Conservation (phyloP, 2,113 vertebrate species). For the Arenaria interpres region DNA sequence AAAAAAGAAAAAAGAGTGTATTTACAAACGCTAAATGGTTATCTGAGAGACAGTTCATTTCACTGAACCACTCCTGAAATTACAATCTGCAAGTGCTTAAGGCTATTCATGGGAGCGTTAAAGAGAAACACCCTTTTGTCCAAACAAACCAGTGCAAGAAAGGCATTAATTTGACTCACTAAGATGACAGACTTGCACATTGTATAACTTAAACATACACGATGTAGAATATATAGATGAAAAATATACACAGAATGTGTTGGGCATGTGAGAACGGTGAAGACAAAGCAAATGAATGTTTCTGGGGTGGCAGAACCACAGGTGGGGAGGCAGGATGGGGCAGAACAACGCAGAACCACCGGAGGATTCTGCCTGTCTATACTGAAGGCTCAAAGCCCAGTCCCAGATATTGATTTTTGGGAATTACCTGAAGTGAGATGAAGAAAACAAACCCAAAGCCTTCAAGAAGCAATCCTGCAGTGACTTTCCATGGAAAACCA, state of each 20-base stretch:
- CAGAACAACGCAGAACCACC: not conserved
- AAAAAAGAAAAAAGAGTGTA: not conserved
- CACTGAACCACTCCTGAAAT: slow-evolving; percentile 64
- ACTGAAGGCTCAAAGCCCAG: not conserved
- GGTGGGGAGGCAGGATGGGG: not conserved
- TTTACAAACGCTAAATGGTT: slow-evolving; percentile 23
- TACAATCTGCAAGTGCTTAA: slow-evolving; percentile 51
- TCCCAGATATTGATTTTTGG: not conserved
- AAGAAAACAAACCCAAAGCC: not conserved
- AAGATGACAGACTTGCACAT: slow-evolving; percentile 63
- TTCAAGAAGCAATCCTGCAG: not conserved
- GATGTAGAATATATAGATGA: not conserved
- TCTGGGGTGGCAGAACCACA: accelerated
- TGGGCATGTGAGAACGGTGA: not conserved
- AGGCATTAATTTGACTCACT: slow-evolving; percentile 59
- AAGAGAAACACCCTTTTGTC: slow-evolving; percentile 64
- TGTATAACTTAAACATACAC: slow-evolving; percentile 42
- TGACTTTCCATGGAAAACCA: not conserved
- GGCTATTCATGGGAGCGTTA: slow-evolving; percentile 55
- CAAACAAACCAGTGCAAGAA: slow-evolving; percentile 58
- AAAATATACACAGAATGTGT: not conserved
- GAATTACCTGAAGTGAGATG: not conserved
- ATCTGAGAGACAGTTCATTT: slow-evolving; percentile 51
- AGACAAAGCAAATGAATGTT: not conserved
- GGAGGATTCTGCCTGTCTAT: not conserved